phyloP scores from a whole-genome alignment of 2,888 invertebrate species.

The Notodonta ziczac region DNA sequence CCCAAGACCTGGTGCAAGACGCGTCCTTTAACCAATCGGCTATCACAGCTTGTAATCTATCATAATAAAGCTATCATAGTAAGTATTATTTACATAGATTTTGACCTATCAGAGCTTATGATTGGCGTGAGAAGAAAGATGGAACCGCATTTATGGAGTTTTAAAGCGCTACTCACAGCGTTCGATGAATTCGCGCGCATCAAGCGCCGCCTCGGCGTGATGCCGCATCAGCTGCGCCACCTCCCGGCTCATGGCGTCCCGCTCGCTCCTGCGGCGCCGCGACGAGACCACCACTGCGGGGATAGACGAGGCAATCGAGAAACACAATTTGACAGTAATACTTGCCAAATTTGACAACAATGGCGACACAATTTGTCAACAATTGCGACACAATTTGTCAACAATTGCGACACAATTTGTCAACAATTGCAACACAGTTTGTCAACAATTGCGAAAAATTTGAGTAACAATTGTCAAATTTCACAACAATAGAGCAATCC shows the following conservation, averaged over 20 bases:
- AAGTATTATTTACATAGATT: too few relatives aligned
- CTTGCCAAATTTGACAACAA: neutral
- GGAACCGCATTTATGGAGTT: too few relatives aligned
- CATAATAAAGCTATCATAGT: too few relatives aligned
- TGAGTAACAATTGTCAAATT: neutral
- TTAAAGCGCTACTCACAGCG: constrained; percentile 40
- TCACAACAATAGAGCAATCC: neutral
- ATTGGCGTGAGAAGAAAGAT: too few relatives aligned
- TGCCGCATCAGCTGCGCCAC: constrained; percentile 37
- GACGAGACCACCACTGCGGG: constrained; percentile 45
- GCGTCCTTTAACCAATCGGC: too few relatives aligned
- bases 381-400: neutral
- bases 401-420: neutral
- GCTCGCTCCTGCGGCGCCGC: constrained; percentile 21
- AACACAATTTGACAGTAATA: neutral
- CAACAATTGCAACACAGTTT: too few relatives aligned
- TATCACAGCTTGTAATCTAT: too few relatives aligned
- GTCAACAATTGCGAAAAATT: neutral
- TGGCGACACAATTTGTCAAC: neutral
- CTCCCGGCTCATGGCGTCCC: constrained; percentile 18
- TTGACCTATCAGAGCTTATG: too few relatives aligned
- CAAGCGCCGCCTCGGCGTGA: constrained; percentile 45
- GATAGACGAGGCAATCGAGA: constrained; percentile 3
- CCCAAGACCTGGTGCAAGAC: too few relatives aligned
- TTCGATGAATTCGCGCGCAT: constrained; percentile 43